Base-by-base conservation (phyloP, 2,888 invertebrate genomes). In the Macrosiphum euphorbiae region DNA sequence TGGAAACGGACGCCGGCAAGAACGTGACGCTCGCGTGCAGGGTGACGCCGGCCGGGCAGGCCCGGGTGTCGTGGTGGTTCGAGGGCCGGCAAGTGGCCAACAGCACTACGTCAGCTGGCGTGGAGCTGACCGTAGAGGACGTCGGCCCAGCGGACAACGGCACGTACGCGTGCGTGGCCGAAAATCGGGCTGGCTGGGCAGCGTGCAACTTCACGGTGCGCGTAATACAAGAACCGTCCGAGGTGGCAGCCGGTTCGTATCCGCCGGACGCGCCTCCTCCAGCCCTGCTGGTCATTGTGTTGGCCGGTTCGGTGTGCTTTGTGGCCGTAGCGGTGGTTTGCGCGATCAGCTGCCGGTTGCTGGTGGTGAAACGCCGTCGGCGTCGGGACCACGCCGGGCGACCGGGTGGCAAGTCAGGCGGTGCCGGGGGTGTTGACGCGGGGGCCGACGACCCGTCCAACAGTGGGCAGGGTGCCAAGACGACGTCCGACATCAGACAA, bases 121-220 rank as follows among this genome's bases (percentile, higher is more conserved):
- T 98, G 95, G 98, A 98, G 96, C 96, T 98, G 94, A 97, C 97
- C 95, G 97, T 98, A 95, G 97, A 97, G 95, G 98, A 98, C 95
- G 97, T 97, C 47, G 97, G 97, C 52, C 97, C 96, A 78, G 98
- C 97, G 95, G 98, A 98, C 95, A 98, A 98, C 95, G 98, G 98
- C 7, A 98, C 98, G 16, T 98, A 98, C 95, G 97, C 97, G 11
- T 99, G 98, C 96, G 96, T 97, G 24, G 98, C 98, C 0, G 98
- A 98, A 95, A 99, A 98, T 95, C 97, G 97, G n/a, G 98, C 98
- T 0, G 98, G 98, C 24, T 97, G 96, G 94, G 97, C 97, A 0
- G 97, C 97, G 95, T 97, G 98, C 94, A 98, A 98, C 96, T 98
- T 98, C 95, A 98, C 98, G 2, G 96, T 98, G 95, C 96, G 97